Evolutionary conservation across 2,888 invertebrate species (phyloP).

Genomic region (Ligdia adustata): DNA sequence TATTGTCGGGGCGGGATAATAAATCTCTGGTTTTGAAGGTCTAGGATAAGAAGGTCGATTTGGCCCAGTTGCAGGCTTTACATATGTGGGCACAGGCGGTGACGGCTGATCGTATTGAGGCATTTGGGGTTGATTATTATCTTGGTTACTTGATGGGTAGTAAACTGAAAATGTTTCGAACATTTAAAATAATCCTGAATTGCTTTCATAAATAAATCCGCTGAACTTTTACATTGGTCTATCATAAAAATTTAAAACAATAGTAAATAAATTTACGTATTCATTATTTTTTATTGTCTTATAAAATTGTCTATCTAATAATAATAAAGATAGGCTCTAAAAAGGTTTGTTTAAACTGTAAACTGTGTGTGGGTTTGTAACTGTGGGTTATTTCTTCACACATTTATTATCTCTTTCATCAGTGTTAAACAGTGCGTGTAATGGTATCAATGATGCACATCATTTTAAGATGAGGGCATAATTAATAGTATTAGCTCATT

Average conservation of each 20-base stretch:
- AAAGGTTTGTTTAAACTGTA: no score
- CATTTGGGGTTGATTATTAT: not conserved
- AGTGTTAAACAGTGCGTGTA: not conserved
- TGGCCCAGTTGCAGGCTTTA: slow-evolving; percentile 11
- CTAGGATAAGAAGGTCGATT: slow-evolving; percentile 13
- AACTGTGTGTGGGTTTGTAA: no score
- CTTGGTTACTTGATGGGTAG: slow-evolving; percentile 2
- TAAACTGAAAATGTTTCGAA: slow-evolving; percentile 10
- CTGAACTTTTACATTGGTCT: no score
- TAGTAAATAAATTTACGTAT: no score
- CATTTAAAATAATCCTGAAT: not conserved
- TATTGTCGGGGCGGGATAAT: slow-evolving; percentile 35
- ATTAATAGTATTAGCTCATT: slow-evolving; percentile 9
- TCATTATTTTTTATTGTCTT: no score
- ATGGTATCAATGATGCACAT: not conserved
- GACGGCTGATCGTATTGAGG: slow-evolving; percentile 18
- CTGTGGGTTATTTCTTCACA: no score
- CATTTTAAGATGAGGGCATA: slow-evolving; percentile 13
- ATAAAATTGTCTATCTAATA: no score
- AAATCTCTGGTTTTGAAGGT: slow-evolving; percentile 20
- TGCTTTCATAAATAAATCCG: no score
- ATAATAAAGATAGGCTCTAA: no score
- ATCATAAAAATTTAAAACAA: no score
- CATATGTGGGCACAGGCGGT: slow-evolving; percentile 11
- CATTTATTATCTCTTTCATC: not conserved